Base-by-base conservation (phyloP, 1,140 invertebrate genomes). In the Drosophila punjabiensis region DNA sequence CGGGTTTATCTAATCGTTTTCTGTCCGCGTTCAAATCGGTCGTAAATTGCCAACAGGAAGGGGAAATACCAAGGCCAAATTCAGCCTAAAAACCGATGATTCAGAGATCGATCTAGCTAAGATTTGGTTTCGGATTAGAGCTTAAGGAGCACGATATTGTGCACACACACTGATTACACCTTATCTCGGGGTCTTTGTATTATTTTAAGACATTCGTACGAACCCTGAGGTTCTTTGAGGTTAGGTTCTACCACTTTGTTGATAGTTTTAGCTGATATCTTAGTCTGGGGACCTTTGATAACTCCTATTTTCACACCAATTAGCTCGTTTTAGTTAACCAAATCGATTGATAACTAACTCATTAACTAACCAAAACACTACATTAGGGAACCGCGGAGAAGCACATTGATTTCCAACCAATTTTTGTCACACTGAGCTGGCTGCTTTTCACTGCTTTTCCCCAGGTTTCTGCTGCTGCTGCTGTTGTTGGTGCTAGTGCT, bases 1-100 rank as follows among this genome's bases (percentile, higher is more conserved):
- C 20, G 41, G 58, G 41, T 58, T 76, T 76, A 76, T 76, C 73
- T 76, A 76, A 76, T 76, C 73, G 71, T 48, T 35, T 43, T 56
- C 35, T 33, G 37, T 28, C 16, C 39, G 24, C 32, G 33, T 52
- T 62, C 56, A 32, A 74, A 74, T 71, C 64, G 58, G 30, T 76
- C 35, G 43, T 76, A 76, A 76, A 76, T 76, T 50, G 35, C 41
- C 20, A 65, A 50, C 71, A 24, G 41, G 50, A 76, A 76, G 28
- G 32, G 30, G 58, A 39, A 76, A 52, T 56, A 48, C 59, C 71
- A 75, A 75, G 71, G 68, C 55, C 32, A 61, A 14, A 16, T 43
- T 45, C 3, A n/a, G 2, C 4, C 4, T 8, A 14, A 75, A 75
- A 20, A 10, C 8, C n/a, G n/a, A 56, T 76, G 68, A 74, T 18